Evolutionary conservation across 1,140 invertebrate genomes (phyloP).

Genomic region (Ctenoplectra terminalis): DNA sequence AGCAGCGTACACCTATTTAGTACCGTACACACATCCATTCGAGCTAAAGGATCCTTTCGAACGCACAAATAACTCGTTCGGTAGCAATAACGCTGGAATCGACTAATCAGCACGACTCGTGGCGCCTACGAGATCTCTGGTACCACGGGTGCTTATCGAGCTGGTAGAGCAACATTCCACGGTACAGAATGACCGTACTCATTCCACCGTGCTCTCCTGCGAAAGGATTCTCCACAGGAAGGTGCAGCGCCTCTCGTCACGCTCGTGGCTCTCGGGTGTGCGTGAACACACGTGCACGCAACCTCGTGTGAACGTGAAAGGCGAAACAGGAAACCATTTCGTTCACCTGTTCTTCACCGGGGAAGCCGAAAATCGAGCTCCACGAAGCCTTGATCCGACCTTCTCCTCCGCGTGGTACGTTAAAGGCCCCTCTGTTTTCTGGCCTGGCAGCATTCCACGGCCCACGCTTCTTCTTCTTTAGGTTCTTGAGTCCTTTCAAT

Average conservation of each 20-base stretch:
- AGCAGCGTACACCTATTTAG: not conserved
- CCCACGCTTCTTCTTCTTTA: slow-evolving; percentile 23
- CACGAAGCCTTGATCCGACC: slow-evolving; percentile 55
- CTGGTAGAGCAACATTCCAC: slow-evolving; percentile 56
- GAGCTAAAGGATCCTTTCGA: no score
- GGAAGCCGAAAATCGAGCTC: slow-evolving; percentile 50
- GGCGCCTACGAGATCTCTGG: slow-evolving; percentile 39
- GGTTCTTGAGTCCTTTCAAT: not conserved
- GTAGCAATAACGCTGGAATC: slow-evolving; percentile 22
- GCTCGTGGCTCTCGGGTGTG: not conserved
- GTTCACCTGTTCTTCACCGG: slow-evolving; percentile 35
- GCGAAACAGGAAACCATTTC: slow-evolving; percentile 47
- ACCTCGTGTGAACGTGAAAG: slow-evolving; percentile 24
- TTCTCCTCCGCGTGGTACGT: slow-evolving; percentile 36
- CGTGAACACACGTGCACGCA: not conserved
- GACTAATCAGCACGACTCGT: slow-evolving; percentile 35
- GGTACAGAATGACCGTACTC: slow-evolving; percentile 35
- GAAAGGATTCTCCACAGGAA: slow-evolving; percentile 20
- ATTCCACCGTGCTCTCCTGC: slow-evolving; percentile 32
- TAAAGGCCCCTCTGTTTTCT: not conserved
- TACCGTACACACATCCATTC: not conserved
- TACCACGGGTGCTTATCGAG: slow-evolving; percentile 37
- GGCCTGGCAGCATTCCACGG: slow-evolving; percentile 47
- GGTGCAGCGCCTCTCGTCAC: slow-evolving; percentile 7
- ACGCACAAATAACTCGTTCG: slow-evolving; percentile 1